Conservation (phyloP, 2,888 invertebrate species). For the Furcula furcula region DNA sequence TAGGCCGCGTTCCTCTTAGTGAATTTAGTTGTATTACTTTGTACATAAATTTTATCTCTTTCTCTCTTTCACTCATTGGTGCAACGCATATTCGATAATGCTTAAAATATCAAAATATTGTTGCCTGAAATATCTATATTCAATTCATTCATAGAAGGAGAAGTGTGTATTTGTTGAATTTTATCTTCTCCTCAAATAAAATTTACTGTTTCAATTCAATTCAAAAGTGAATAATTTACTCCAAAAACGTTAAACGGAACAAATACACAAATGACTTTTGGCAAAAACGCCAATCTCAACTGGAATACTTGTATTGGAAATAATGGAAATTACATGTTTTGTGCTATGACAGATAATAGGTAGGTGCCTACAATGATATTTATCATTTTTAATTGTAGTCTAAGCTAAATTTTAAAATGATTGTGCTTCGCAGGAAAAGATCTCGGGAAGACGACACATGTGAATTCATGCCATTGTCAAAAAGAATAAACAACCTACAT, state of each 20-base stretch:
- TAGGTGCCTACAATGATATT: slow-evolving; percentile 27
- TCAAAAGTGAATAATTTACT: slow-evolving; percentile 4
- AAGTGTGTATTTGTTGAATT: slow-evolving; percentile 6
- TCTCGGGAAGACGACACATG: slow-evolving; percentile 88
- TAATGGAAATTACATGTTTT: slow-evolving; percentile 58
- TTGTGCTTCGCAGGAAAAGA: slow-evolving; percentile 84
- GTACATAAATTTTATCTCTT: slow-evolving; percentile 15
- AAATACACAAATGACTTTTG: slow-evolving; percentile 62
- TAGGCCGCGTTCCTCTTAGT: no score
- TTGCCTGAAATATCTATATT: slow-evolving; percentile 3
- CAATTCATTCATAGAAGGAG: neutral
- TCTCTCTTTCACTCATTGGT: slow-evolving; percentile 6
- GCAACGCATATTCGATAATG: slow-evolving; percentile 4
- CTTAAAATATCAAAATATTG: slow-evolving; percentile 4
- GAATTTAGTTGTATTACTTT: no score
- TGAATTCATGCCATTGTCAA: slow-evolving; percentile 94
- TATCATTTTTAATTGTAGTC: neutral
- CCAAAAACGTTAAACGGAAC: slow-evolving; percentile 7
- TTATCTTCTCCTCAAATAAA: slow-evolving; percentile 14
- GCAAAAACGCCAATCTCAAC: slow-evolving; percentile 43
- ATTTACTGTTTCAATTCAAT: slow-evolving; percentile 11
- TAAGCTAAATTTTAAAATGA: neutral
- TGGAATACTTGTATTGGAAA: slow-evolving; percentile 53
- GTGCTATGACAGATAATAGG: slow-evolving; percentile 76
- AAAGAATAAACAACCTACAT: slow-evolving; percentile 94